Conservation (phyloP, 2,113 vertebrate genomes). For the Butastur rufipennis region DNA sequence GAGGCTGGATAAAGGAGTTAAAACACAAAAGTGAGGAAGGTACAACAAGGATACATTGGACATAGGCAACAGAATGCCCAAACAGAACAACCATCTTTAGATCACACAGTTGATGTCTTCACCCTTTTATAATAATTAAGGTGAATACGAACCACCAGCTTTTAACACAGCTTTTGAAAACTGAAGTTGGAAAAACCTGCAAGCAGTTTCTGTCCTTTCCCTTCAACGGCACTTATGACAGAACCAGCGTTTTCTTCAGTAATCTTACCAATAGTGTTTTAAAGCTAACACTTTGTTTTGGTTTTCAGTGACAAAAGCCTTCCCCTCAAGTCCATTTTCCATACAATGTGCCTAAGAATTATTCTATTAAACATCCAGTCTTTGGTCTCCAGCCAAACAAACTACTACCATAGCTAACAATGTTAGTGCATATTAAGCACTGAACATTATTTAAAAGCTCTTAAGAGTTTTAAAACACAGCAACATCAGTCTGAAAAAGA, state of each 20-base stretch:
- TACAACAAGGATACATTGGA: neutral
- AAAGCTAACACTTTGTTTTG: neutral
- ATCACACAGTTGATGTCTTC: neutral
- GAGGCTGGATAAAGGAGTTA: neutral
- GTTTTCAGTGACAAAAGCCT: neutral
- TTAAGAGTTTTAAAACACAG: neutral
- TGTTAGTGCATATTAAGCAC: neutral
- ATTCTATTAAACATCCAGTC: neutral
- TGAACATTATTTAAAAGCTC: neutral
- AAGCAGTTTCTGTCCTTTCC: neutral
- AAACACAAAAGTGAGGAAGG: neutral
- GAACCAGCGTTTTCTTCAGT: neutral
- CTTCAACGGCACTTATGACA: neutral
- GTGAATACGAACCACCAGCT: neutral
- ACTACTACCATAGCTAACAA: neutral
- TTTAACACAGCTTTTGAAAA: neutral
- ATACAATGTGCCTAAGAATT: neutral
- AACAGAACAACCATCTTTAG: neutral
- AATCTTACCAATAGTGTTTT: neutral
- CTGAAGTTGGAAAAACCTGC: neutral
- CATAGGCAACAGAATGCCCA: neutral
- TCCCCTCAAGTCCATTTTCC: neutral
- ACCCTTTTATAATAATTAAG: neutral
- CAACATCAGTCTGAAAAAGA: neutral
- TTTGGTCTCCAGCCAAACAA: neutral